Conservation (phyloP, 2,888 invertebrate species). For the Cantharis flavilabris region DNA sequence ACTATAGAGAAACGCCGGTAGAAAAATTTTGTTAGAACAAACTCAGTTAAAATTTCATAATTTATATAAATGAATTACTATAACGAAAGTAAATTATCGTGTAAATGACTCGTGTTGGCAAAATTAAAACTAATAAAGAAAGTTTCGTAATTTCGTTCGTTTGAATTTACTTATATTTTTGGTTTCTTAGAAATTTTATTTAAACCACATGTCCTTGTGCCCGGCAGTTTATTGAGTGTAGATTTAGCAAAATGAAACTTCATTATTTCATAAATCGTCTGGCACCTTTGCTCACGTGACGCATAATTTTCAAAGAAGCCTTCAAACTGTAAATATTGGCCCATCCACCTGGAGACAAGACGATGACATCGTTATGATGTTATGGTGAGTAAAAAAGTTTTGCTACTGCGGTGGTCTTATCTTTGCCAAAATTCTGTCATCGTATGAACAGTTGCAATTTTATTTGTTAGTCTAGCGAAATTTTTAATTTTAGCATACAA, state of each 20-base stretch:
- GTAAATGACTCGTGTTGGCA: not conserved
- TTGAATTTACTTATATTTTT: not conserved
- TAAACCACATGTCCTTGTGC: slow-evolving; percentile 20
- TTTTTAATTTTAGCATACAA: slow-evolving; percentile 6
- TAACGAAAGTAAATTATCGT: not conserved
- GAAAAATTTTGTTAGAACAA: not conserved
- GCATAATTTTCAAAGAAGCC: slow-evolving; percentile 9
- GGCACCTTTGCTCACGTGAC: slow-evolving; percentile 30
- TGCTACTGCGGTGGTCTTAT: not conserved
- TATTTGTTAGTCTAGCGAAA: slow-evolving; percentile 17
- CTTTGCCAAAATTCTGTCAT: slow-evolving; percentile 22
- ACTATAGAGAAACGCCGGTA: not conserved
- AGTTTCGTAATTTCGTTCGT: slow-evolving; percentile 2
- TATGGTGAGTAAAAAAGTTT: slow-evolving; percentile 6
- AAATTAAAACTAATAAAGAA: slow-evolving; percentile 1
- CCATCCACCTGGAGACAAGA: slow-evolving; percentile 16
- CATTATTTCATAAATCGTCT: slow-evolving; percentile 33
- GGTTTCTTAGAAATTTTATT: slow-evolving; percentile 9
- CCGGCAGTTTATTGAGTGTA: slow-evolving; percentile 7
- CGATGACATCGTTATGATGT: slow-evolving; percentile 15
- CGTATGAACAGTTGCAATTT: slow-evolving; percentile 18
- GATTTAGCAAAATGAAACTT: slow-evolving; percentile 19
- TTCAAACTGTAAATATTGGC: slow-evolving; percentile 12
- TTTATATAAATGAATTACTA: not conserved
- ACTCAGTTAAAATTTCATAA: not conserved